Evolutionary conservation across 37 sponge, comb jelly and placozoan genomes (phyloP).

Genomic region (Amphimedon queenslandica): DNA sequence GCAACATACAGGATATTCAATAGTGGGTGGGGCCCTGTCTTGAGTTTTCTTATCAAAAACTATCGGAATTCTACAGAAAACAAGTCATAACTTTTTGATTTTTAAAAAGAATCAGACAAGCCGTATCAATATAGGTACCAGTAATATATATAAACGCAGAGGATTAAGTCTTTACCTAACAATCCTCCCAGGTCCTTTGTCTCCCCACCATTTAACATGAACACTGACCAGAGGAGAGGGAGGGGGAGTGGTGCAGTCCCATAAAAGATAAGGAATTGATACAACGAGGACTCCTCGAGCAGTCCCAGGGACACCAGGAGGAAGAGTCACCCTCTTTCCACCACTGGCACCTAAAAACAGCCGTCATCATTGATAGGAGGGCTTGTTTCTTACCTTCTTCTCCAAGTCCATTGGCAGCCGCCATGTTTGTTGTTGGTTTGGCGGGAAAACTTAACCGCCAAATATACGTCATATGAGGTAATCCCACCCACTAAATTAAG

Average conservation of each 20-base stretch:
- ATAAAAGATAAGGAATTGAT: slow-evolving; percentile 19
- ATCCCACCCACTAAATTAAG: too few relatives aligned
- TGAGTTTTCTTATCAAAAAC: background rate
- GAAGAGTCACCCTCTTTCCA: too few relatives aligned
- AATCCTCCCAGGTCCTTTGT: slow-evolving; percentile 45
- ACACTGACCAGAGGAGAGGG: slow-evolving; percentile 53
- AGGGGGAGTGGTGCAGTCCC: slow-evolving; percentile 62
- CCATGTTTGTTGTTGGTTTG: too few relatives aligned
- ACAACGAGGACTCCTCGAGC: slow-evolving; percentile 45
- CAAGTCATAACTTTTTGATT: too few relatives aligned
- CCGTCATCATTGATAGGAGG: too few relatives aligned
- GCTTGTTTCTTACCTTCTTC: too few relatives aligned
- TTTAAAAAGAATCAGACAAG: too few relatives aligned
- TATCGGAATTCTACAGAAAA: slow-evolving; percentile 18
- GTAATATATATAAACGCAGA: background rate
- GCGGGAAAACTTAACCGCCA: too few relatives aligned
- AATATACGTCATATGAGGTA: too few relatives aligned
- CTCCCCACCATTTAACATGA: slow-evolving; percentile 78
- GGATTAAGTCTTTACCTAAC: slow-evolving; percentile 70
- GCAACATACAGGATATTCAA: background rate
- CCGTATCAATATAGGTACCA: background rate
- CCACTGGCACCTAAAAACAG: too few relatives aligned
- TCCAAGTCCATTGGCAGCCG: too few relatives aligned
- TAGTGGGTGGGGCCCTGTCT: background rate
- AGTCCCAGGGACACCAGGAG: slow-evolving; percentile 58